Evolutionary conservation across 2,113 vertebrate species (phyloP).

Genomic region (Hippocampus mohnikei): DNA sequence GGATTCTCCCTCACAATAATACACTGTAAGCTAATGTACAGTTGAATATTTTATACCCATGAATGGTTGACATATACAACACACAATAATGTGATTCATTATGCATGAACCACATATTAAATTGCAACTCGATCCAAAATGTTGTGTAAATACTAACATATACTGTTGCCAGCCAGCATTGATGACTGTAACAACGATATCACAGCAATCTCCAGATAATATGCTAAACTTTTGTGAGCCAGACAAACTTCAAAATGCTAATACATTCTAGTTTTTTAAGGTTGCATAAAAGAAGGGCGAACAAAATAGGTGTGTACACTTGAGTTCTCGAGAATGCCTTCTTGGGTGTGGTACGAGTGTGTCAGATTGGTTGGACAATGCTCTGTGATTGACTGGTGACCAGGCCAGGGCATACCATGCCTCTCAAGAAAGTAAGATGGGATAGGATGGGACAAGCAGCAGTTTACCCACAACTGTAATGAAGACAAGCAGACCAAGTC

Average conservation of each 20-base stretch:
- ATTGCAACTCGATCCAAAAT: background rate
- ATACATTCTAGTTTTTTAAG: background rate
- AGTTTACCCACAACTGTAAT: background rate
- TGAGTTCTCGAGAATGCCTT: too few species aligned
- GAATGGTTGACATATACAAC: background rate
- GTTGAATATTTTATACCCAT: background rate
- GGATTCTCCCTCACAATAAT: conserved; percentile 26
- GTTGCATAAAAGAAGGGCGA: background rate
- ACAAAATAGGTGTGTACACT: background rate
- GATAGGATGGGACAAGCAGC: background rate
- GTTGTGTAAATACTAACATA: background rate
- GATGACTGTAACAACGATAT: background rate
- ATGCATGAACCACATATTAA: background rate
- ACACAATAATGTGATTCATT: background rate
- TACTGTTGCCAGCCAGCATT: background rate
- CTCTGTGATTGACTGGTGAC: background rate
- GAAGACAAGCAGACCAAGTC: too few species aligned
- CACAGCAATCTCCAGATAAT: background rate
- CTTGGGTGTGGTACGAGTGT: too few species aligned
- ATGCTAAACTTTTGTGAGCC: background rate
- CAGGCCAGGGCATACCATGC: background rate
- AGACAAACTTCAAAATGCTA: background rate
- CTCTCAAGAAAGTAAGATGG: too few species aligned
- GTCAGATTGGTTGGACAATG: too few species aligned
- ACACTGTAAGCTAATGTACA: conserved; percentile 19